Evolutionary conservation across 2,113 vertebrate genomes (phyloP), one percentile per base, ranked within the genome.

Genomic region (Chroicocephalus ridibundus): DNA sequence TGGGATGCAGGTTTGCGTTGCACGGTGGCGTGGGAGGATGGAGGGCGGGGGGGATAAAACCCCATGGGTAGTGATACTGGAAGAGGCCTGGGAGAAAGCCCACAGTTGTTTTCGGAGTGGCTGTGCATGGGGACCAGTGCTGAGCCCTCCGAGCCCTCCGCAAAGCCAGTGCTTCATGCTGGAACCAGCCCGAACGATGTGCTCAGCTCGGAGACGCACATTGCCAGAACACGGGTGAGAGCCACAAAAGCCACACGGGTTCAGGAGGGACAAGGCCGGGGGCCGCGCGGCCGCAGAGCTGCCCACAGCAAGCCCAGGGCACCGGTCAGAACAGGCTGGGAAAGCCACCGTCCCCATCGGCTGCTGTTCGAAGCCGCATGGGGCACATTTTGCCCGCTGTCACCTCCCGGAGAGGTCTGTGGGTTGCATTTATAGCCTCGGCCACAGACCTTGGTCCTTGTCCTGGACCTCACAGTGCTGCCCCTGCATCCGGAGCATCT

Each of bases 321-420:
- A 90, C 88, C 1, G 0, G 90, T 74, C 84, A 77, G 78, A 82
- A 82, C 87, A 87, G 92, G 66, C 83, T 94, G 81, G 40, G 83
- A 76, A 97, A 97, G 89, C 96, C 84, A 69, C 93, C 2, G 4
- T 82, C 83, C 88, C 91, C 86, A 72, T 5, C 13, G 0, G 34
- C 83, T 34, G 42, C 52, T 61, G 52, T 17, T 85, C 0, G 0
- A 40, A 89, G 86, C 91, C 80, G 27, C 80, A 57, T 0, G 0
- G 72, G 80, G 25, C 40, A 69, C 79, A 51, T n/a, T 65, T 32
- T 79, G 74, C 81, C 93, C 10, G 0, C 91, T 58, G 74, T 85
- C 81, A 90, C 91, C 96, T 95, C 94, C 81, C 1, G 2, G 84
- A 94, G 91, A 77, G 94, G 93, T 93, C 81, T 96, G 96, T 87